These are phyloP conservation scores for Mallateleia sp. DNA, from an alignment of 2,888 invertebrate species.

Conservation along the genomic window DNA sequence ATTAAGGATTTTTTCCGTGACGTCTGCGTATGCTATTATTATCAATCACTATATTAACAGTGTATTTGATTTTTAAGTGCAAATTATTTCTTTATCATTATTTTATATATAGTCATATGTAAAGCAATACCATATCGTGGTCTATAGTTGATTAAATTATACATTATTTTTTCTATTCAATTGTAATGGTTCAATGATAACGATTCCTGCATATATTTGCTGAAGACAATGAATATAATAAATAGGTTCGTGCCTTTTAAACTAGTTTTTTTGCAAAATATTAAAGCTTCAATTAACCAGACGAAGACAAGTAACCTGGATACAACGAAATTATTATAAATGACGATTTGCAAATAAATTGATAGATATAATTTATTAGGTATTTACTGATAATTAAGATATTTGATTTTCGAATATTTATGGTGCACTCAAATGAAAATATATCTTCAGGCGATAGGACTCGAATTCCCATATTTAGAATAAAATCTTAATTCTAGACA, in stretches of 20 bases:
- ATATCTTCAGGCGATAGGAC: background rate
- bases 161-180: background rate
- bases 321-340: too few relatives aligned
- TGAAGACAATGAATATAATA: too few relatives aligned
- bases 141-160: background rate
- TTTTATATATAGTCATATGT: background rate
- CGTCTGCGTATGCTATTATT: background rate
- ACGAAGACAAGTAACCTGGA: too few relatives aligned
- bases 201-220: too few relatives aligned
- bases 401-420: background rate
- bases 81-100: slow-evolving; percentile 6
- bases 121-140: background rate
- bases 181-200: background rate
- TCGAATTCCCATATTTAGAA: slow-evolving; percentile 50
- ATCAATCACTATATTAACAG: slow-evolving; percentile 8
- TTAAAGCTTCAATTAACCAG: too few relatives aligned
- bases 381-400: background rate
- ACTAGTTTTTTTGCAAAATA: too few relatives aligned
- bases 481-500: slow-evolving; percentile 83
- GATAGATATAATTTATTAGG: background rate
- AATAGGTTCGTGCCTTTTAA: too few relatives aligned
- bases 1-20: background rate
- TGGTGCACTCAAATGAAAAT: too few relatives aligned
- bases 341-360: too few relatives aligned
- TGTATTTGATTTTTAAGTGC: background rate